phyloP scores from a whole-genome alignment of 2,797 vertebrate species.

The Darevskia nairensis region DNA sequence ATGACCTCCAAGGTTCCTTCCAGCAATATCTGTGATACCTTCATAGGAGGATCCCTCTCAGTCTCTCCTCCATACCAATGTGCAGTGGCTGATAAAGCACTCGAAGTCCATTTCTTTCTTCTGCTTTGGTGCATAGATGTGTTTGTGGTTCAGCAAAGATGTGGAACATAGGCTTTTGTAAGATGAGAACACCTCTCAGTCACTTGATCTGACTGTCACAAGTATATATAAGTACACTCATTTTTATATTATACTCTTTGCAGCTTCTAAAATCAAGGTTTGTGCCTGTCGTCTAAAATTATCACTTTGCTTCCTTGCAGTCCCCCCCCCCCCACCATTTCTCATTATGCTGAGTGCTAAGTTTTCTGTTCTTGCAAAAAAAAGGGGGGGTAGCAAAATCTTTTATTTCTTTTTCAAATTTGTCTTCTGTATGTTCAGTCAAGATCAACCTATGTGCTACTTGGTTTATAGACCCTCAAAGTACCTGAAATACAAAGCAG shows the following conservation, averaged over 20 bases:
- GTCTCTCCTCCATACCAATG: too few relatives aligned
- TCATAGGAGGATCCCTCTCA: too few relatives aligned
- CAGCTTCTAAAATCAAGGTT: background rate
- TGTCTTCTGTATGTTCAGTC: background rate
- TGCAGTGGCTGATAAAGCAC: too few relatives aligned
- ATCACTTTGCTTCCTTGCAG: background rate
- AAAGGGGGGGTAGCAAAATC: background rate
- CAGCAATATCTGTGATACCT: too few relatives aligned
- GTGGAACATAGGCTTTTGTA: too few relatives aligned
- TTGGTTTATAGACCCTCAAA: background rate
- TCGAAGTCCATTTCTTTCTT: too few relatives aligned
- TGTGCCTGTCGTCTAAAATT: background rate
- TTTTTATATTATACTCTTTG: background rate
- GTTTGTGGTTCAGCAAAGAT: too few relatives aligned
- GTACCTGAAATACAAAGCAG: background rate
- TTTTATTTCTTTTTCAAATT: background rate
- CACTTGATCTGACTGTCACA: too few relatives aligned
- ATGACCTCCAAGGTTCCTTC: background rate
- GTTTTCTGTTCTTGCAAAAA: conserved; percentile 1
- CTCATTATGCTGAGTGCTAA: background rate
- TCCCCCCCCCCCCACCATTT: background rate
- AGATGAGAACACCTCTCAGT: too few relatives aligned
- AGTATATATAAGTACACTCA: too few relatives aligned
- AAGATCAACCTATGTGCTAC: background rate
- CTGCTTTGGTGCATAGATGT: too few relatives aligned